phyloP scores from a whole-genome alignment of 2,113 vertebrate species.

The Ictalurus furcatus region DNA sequence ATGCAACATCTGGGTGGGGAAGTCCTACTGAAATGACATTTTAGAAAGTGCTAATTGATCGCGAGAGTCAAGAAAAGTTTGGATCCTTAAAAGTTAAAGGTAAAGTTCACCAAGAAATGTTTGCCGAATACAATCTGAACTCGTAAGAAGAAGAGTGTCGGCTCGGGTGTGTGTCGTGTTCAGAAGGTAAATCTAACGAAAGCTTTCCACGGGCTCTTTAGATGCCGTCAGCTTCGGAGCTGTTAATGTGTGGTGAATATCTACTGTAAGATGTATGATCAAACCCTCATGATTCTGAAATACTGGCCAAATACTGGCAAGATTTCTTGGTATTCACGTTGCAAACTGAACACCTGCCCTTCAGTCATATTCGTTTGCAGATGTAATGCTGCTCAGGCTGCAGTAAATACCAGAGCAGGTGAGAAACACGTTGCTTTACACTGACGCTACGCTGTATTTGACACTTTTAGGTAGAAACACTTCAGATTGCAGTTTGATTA shows the following conservation, averaged over 20 bases:
- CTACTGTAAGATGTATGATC: background rate
- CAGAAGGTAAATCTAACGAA: background rate
- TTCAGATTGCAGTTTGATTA: background rate
- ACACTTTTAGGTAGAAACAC: background rate
- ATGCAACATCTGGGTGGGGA: background rate
- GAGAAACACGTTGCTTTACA: background rate
- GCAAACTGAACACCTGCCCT: background rate
- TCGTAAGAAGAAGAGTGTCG: too few species aligned
- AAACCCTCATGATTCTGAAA: background rate
- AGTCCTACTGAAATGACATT: background rate
- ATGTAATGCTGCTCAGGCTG: too few species aligned
- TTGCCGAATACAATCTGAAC: too few species aligned
- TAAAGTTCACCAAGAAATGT: too few species aligned
- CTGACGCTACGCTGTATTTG: too few species aligned
- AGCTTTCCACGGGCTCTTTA: background rate
- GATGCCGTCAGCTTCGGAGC: background rate
- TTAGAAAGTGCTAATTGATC: background rate
- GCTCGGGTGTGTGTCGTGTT: too few species aligned
- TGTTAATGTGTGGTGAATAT: background rate
- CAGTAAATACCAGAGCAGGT: background rate
- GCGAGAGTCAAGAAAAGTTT: too few species aligned
- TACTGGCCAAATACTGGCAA: background rate
- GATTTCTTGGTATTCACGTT: background rate
- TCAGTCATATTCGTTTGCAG: background rate
- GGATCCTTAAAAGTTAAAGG: too few species aligned